Evolutionary conservation across 2,888 invertebrate species (phyloP).

Genomic region (Malacosoma neustria): DNA sequence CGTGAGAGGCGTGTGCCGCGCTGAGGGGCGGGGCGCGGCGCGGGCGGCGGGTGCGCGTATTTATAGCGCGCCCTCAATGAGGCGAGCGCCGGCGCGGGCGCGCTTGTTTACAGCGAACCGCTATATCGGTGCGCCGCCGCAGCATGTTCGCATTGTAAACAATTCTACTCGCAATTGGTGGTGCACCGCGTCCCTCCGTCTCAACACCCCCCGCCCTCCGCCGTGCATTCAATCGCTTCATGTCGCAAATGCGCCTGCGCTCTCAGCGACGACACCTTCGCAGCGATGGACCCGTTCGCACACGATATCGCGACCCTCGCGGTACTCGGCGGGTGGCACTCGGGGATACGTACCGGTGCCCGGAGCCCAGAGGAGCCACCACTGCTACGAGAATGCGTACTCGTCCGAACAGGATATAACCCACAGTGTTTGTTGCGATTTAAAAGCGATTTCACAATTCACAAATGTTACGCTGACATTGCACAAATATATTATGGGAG

Average conservation of each 20-base stretch:
- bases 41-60: conserved; percentile 23
- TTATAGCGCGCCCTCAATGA: conserved; percentile 44
- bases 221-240: no score
- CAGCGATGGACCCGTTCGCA: no score
- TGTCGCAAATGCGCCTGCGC: no score
- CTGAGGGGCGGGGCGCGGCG: conserved; percentile 11
- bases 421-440: background rate
- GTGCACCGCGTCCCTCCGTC: conserved; percentile 7
- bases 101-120: conserved; percentile 22
- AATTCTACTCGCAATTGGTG: conserved; percentile 14
- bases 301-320: conserved; percentile 11
- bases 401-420: conserved; percentile 1
- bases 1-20: conserved; percentile 11
- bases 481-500: no score
- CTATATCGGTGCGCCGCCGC: conserved; percentile 24
- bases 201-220: no score
- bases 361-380: conserved; percentile 6
- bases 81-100: conserved; percentile 20
- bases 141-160: conserved; percentile 15
- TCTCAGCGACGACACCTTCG: no score
- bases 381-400: conserved; percentile 1
- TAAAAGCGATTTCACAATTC: no score
- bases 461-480: no score
- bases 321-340: conserved; percentile 7
- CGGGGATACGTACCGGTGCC: conserved; percentile 13